Percentiles rank a stretch among this genome's conserved stretches.
Evolutionary conservation across 2,113 vertebrate genomes (phyloP).

Genomic region (Hemichromis elongatus): DNA sequence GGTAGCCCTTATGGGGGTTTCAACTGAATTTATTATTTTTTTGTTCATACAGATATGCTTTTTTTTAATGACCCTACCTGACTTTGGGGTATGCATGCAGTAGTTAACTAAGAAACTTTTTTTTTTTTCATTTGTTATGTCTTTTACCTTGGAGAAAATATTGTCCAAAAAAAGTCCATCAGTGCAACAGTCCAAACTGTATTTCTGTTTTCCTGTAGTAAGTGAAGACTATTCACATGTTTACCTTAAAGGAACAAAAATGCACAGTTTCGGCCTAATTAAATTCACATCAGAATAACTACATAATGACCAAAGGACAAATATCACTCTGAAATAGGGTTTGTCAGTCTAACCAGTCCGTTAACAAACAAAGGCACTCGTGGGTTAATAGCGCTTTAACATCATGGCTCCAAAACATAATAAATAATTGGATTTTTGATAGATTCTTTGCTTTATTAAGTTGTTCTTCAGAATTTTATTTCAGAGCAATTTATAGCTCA

Average conservation of each 20-base stretch:
- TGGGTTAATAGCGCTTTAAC: not conserved
- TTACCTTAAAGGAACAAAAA: not conserved
- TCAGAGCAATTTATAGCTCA: not conserved
- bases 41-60: not conserved
- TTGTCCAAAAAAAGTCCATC: not conserved
- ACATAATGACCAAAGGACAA: not conserved
- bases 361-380: not conserved
- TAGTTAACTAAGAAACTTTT: not conserved
- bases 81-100: not conserved
- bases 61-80: not conserved
- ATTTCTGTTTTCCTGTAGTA: not conserved
- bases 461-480: not conserved
- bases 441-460: conserved; percentile 2
- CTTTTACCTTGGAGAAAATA: not conserved
- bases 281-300: not conserved
- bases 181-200: not conserved
- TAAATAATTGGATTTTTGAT: conserved; percentile 16
- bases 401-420: not conserved
- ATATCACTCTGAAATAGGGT: not conserved
- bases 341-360: not conserved
- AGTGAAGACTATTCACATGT: not conserved
- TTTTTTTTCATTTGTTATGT: not conserved
- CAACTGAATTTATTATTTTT: not conserved
- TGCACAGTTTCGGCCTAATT: not conserved
- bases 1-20: not conserved